Percentiles rank a stretch among this genome's conserved stretches.
Conservation (phyloP, 1,140 invertebrate species). For the Paraescarpia echinospica region DNA sequence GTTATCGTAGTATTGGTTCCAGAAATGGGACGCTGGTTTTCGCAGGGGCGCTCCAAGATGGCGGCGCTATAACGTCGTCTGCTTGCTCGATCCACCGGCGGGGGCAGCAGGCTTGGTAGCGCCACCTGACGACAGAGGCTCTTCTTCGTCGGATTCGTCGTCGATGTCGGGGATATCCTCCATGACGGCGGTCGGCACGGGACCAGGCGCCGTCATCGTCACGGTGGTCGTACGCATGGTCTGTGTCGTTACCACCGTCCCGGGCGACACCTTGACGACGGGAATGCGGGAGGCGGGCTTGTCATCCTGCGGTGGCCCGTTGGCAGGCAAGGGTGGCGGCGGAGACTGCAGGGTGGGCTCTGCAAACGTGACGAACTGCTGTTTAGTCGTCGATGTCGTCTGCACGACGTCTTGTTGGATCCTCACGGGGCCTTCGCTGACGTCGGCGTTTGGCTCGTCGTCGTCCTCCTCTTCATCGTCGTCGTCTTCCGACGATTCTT, state of each 20-base stretch:
- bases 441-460: background rate
- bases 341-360: background rate
- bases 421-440: background rate
- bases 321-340: background rate
- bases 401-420: background rate
- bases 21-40: background rate
- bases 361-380: background rate
- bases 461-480: slow-evolving; percentile 14
- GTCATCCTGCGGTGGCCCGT: background rate
- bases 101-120: background rate
- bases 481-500: slow-evolving; percentile 18
- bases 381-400: background rate
- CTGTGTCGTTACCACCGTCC: background rate
- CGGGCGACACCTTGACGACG: background rate
- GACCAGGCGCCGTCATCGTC: background rate
- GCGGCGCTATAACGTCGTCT: background rate
- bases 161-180: background rate
- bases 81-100: background rate
- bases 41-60: background rate
- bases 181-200: background rate
- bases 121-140: background rate
- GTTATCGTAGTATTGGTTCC: background rate
- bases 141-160: background rate
- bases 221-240: background rate
- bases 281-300: background rate